Evolutionary conservation across 2,797 vertebrate species (phyloP), one percentile per base, ranked within the genome.

Genomic region (Tolypeutes matacus): DNA sequence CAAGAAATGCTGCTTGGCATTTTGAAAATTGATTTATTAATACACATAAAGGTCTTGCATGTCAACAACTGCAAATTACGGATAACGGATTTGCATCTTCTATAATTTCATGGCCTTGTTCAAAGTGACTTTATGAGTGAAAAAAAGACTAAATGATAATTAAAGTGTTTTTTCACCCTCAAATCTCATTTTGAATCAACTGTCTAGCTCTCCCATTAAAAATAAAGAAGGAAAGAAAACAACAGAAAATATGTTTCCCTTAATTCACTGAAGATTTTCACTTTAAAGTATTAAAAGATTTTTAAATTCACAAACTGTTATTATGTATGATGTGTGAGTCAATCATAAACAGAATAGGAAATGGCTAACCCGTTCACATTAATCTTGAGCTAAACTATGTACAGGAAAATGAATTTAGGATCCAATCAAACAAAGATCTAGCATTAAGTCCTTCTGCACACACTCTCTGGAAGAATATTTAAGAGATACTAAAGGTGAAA

Each of bases 51-150:
- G 89, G 87, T 97, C 97, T 97, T 96, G 46, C 56, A 34, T 97
- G 95, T 98, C 97, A 97, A 97, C 98, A 97, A 97, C 98, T 98
- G 98, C 97, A 97, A 97, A 93, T 93, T 94, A 95, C 64, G 98
- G 98, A 98, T 98, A 98, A 98, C 96, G 96, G 95, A 97, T 98
- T 98, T 97, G 84, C 93, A 97, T 98, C 96, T 97, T 84, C 81
- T 94, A 39, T 95, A 97, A 98, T 98, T 98, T 98, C 97, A 98
- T 95, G 97, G 92, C 82, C 62, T 80, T 96, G 18, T 96, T 97
- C 92, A 92, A 53, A 91, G 91, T 56, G 65, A 97, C 92, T 95
- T 85, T 95, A 95, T 93, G 81, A 97, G 95, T 70, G 94, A 51
- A 80, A 90, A 20, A 80, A 62, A 29, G 8, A 3, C 18, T 46